Conservation (phyloP, 2,113 vertebrate species). For the Mormyrus lacerda region DNA sequence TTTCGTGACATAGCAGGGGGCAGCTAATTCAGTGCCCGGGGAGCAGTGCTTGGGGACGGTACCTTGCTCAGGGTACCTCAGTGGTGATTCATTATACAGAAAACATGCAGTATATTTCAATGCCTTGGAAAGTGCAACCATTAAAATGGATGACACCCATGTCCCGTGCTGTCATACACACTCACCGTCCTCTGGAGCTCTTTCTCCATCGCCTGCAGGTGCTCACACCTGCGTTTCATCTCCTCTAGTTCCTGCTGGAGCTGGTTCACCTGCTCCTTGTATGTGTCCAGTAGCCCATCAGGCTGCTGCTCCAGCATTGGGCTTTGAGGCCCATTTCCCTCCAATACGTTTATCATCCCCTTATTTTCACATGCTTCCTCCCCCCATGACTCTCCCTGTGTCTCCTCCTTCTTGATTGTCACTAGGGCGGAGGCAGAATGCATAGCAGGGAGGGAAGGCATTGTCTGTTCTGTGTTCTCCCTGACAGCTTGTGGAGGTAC, state of each 20-base stretch:
- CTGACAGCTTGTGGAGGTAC: background rate
- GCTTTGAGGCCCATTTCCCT: background rate
- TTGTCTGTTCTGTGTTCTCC: background rate
- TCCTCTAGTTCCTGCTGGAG: conserved; percentile 59
- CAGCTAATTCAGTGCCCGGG: too few species aligned
- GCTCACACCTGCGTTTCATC: conserved; percentile 56
- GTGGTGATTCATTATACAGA: too few species aligned
- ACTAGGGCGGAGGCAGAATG: background rate
- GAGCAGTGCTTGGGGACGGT: too few species aligned
- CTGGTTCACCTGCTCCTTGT: conserved; percentile 49
- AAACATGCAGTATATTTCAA: background rate
- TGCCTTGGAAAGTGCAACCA: background rate
- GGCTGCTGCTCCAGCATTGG: conserved; percentile 19
- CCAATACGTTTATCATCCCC: background rate
- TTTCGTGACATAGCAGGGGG: too few species aligned
- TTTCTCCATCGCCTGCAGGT: conserved; percentile 56
- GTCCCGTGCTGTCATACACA: background rate
- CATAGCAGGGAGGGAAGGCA: background rate
- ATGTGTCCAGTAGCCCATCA: conserved; percentile 41
- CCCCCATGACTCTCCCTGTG: background rate
- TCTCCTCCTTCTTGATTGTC: conserved; percentile 16
- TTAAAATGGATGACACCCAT: background rate
- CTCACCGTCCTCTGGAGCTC: conserved; percentile 65
- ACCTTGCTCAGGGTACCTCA: too few species aligned
- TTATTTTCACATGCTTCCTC: background rate